These are phyloP conservation scores for Prionace glauca DNA, from an alignment of 2,797 vertebrate genomes.

Conservation along the genomic window DNA sequence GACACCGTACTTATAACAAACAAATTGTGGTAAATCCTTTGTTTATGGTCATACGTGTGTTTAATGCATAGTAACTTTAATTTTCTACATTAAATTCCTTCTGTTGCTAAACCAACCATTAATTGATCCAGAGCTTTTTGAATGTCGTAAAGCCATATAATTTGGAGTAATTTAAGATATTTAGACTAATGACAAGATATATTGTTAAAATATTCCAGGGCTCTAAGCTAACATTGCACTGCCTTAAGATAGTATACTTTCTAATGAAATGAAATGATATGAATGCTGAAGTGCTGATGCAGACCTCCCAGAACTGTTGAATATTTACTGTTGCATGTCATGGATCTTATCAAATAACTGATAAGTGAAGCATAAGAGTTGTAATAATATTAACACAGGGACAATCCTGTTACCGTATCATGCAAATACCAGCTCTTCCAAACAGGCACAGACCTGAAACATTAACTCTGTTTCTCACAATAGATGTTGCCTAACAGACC, in stretches of 20 bases:
- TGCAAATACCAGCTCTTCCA: neutral
- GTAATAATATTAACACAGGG: neutral
- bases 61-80: too few species aligned
- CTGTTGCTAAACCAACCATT: neutral
- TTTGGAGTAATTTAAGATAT: neutral
- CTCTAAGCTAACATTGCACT: neutral
- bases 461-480: too few species aligned
- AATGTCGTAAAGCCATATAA: neutral
- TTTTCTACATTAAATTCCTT: too few species aligned
- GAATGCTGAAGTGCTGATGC: neutral
- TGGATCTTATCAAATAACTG: neutral
- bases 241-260: neutral
- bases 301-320: neutral
- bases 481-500: too few species aligned
- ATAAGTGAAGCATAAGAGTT: neutral
- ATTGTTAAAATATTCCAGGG: neutral
- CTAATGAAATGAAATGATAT: neutral
- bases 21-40: neutral
- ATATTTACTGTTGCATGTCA: neutral
- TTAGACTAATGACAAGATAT: too few species aligned
- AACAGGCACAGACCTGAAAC: too few species aligned
- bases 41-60: neutral
- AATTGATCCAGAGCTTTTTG: neutral
- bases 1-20: neutral
- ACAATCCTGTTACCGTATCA: neutral